phyloP scores from a whole-genome alignment of 1,140 invertebrate species.

The Lamellibrachia luymesi region DNA sequence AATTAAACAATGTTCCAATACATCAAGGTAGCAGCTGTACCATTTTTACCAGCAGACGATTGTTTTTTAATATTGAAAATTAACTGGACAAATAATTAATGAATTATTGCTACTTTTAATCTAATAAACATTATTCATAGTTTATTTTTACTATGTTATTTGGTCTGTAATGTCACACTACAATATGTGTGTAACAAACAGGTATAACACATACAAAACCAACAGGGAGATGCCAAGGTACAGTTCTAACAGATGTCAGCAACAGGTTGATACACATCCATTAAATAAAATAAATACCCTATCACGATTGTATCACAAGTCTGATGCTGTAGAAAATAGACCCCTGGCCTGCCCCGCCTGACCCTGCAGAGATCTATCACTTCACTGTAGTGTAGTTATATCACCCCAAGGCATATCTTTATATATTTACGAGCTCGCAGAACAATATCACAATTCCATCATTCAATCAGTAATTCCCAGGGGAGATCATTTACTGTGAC shows the following conservation, averaged over 20 bases:
- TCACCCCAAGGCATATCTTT: not conserved
- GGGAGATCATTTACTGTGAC: not conserved
- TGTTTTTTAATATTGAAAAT: not conserved
- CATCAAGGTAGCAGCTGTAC: not conserved
- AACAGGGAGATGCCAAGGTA: not conserved
- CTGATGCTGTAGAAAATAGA: not conserved
- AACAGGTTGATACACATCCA: not conserved
- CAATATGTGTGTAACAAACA: not conserved
- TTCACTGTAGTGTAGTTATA: not conserved
- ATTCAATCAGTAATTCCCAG: not conserved
- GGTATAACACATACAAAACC: not conserved
- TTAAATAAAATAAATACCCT: not conserved
- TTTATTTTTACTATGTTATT: too few species aligned
- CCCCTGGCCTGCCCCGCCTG: not conserved
- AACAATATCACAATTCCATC: constrained; percentile 1
- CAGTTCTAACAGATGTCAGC: not conserved
- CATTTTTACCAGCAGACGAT: not conserved
- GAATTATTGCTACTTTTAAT: too few species aligned
- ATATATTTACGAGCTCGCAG: not conserved
- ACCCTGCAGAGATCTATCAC: not conserved
- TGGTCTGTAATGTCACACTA: too few species aligned
- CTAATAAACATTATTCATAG: too few species aligned
- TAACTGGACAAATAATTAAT: not conserved
- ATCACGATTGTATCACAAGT: not conserved
- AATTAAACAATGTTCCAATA: not conserved